Conservation (phyloP, 2,113 vertebrate species). For the Puma concolor region DNA sequence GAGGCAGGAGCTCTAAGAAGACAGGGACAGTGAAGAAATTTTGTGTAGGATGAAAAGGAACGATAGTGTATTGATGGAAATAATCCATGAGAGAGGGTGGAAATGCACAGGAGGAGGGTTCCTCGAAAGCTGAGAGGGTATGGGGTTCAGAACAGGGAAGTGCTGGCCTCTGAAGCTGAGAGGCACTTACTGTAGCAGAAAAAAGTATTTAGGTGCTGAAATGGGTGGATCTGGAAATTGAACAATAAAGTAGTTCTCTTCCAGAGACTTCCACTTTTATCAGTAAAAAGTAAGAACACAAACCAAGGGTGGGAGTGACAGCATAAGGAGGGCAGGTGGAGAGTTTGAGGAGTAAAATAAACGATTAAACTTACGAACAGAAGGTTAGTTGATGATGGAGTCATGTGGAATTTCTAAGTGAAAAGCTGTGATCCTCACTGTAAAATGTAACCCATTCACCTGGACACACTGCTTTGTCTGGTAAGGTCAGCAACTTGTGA, state of each 20-base stretch:
- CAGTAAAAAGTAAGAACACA: background rate
- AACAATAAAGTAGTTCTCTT: background rate
- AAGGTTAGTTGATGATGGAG: background rate
- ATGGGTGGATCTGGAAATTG: fast-evolving
- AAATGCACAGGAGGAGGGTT: background rate
- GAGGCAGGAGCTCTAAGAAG: fast-evolving
- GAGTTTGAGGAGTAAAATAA: background rate
- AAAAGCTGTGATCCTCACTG: background rate
- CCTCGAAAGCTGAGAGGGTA: background rate
- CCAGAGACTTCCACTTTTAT: background rate
- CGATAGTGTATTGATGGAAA: background rate
- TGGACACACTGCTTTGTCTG: background rate
- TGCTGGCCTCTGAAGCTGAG: background rate
- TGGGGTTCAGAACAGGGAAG: background rate
- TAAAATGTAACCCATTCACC: background rate
- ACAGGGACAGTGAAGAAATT: background rate
- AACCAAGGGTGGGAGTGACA: background rate
- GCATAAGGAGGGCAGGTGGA: background rate
- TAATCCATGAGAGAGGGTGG: background rate
- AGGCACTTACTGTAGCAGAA: background rate
- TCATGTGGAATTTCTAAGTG: background rate
- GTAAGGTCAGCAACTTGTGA: background rate
- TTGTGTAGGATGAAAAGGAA: background rate
- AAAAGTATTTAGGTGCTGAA: background rate
- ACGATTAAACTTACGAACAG: background rate